Evolutionary conservation across 2,113 vertebrate genomes (phyloP).

Genomic region (Hipposideros armiger): DNA sequence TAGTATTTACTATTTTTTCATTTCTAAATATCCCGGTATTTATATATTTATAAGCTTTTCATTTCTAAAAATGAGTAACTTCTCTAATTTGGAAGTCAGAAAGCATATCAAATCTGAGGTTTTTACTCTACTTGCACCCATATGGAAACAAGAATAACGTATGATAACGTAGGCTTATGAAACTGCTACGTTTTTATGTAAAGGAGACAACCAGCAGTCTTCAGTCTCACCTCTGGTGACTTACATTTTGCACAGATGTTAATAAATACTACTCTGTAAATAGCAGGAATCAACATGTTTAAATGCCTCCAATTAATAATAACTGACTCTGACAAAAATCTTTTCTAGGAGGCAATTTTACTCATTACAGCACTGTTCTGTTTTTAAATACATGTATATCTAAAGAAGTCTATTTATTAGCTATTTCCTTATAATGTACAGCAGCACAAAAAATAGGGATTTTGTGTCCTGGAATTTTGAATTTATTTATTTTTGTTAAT

Average conservation of each 20-base stretch:
- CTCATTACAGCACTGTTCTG: not conserved
- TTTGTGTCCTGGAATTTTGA: not conserved
- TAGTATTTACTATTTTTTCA: not conserved
- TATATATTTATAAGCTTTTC: not conserved
- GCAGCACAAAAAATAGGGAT: not conserved
- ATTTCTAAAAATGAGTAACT: not conserved
- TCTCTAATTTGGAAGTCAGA: not conserved
- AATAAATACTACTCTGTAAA: not conserved
- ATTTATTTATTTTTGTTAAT: not conserved
- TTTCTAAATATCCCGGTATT: not conserved
- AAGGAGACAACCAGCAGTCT: not conserved
- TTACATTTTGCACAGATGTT: not conserved
- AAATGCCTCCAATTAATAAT: not conserved
- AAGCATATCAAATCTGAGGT: not conserved
- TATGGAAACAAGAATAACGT: not conserved
- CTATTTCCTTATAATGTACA: not conserved
- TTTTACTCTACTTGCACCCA: not conserved
- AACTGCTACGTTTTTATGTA: not conserved
- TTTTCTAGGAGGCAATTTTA: not conserved
- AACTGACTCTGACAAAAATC: not conserved
- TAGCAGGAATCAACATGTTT: not conserved
- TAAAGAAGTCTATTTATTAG: not conserved
- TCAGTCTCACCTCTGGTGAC: not conserved
- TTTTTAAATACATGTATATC: not conserved
- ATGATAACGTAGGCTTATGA: not conserved